phyloP scores from a whole-genome alignment of 2,113 vertebrate genomes.

The Neogale vison region DNA sequence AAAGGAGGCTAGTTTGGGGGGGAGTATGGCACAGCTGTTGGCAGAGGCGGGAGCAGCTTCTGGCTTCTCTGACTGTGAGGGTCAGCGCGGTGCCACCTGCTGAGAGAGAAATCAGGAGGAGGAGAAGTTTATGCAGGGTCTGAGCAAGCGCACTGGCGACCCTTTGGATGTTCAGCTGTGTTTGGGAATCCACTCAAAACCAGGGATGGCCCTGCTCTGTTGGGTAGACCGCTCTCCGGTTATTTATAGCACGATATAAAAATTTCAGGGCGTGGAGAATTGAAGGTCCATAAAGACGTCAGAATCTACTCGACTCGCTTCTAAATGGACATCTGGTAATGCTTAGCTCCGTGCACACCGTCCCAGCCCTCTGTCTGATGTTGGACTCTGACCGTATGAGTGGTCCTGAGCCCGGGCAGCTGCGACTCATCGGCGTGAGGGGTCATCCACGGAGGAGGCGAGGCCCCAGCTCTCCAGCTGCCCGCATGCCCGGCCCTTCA shows the following conservation, averaged over 20 bases:
- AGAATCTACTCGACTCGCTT: not conserved
- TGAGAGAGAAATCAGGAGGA: not conserved
- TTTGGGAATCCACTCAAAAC: not conserved
- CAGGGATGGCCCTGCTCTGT: not conserved
- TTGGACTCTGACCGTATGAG: not conserved
- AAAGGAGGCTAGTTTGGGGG: accelerated
- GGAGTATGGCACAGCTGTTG: not conserved
- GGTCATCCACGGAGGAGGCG: accelerated
- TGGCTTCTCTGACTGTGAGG: not conserved
- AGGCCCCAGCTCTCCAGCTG: not conserved
- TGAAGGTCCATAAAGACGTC: not conserved
- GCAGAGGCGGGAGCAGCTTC: not conserved
- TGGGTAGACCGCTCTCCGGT: not conserved
- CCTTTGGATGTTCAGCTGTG: not conserved
- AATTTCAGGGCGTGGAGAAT: not conserved
- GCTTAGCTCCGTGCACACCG: not conserved
- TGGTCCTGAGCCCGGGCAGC: not conserved
- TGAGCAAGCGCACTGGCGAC: not conserved
- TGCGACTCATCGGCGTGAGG: accelerated
- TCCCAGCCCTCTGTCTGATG: too few relatives aligned
- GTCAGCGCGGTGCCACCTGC: accelerated
- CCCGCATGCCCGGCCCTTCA: too few relatives aligned
- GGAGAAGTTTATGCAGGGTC: accelerated
- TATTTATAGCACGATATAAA: not conserved
- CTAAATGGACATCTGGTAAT: not conserved